Evolutionary conservation across 2,113 vertebrate genomes (phyloP).

Genomic region (Forbesichthys agassizii): DNA sequence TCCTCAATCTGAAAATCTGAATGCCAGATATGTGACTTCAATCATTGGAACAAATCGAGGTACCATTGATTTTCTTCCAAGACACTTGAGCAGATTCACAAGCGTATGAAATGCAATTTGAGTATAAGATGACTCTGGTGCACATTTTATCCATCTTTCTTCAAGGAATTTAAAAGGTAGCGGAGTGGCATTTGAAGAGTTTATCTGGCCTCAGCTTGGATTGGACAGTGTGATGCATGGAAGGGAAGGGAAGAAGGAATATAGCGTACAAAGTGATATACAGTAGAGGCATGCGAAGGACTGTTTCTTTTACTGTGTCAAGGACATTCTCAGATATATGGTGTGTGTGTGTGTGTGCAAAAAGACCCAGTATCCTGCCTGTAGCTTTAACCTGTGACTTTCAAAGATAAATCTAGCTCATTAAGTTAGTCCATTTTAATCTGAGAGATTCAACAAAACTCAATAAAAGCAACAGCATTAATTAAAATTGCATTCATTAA

Average conservation of each 20-base stretch:
- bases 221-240: too few relatives aligned
- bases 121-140: constrained; percentile 13
- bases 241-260: constrained; percentile 8
- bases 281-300: constrained; percentile 58
- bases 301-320: constrained; percentile 69
- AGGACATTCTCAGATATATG: constrained; percentile 72
- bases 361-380: constrained; percentile 32
- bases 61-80: constrained; percentile 5
- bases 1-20: neutral
- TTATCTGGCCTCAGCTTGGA: too few relatives aligned
- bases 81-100: neutral
- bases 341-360: neutral
- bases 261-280: constrained; percentile 67
- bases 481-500: neutral
- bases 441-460: constrained; percentile 37
- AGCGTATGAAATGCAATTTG: constrained; percentile 5
- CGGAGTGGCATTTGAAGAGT: neutral
- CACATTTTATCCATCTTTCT: neutral
- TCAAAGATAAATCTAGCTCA: constrained; percentile 51
- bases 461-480: too few relatives aligned
- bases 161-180: constrained; percentile 11
- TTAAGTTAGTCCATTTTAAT: neutral
- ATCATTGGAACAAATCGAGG: constrained; percentile 28
- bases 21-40: neutral
- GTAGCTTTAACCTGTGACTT: constrained; percentile 57